Evolutionary conservation across 2,888 invertebrate species (phyloP).

Genomic region (Biston betularia): DNA sequence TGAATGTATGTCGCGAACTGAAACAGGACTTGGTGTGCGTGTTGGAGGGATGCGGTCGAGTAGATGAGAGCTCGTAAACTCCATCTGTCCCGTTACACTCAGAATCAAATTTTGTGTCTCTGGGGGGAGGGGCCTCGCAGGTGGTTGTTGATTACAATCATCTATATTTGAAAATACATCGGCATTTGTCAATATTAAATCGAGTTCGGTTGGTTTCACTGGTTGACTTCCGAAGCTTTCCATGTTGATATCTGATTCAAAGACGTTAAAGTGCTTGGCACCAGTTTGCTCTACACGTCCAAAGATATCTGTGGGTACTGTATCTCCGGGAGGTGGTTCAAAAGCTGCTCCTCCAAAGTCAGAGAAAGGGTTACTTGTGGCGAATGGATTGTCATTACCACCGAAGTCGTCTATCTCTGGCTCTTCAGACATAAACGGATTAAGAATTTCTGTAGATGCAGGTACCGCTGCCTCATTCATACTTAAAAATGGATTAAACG

Average conservation of each 20-base stretch:
- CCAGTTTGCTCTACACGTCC: slow-evolving; percentile 69
- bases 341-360: slow-evolving; percentile 80
- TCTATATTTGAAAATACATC: slow-evolving; percentile 58
- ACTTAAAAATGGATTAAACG: slow-evolving; percentile 92
- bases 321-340: slow-evolving; percentile 72
- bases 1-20: slow-evolving; percentile 92
- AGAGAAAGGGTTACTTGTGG: slow-evolving; percentile 90
- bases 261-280: slow-evolving; percentile 68
- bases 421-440: slow-evolving; percentile 88
- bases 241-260: slow-evolving; percentile 48
- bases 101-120: slow-evolving; percentile 94
- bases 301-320: slow-evolving; percentile 76
- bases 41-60: slow-evolving; percentile 94
- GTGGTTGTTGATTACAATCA: slow-evolving; percentile 59
- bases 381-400: slow-evolving; percentile 90
- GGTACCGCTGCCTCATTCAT: slow-evolving; percentile 88
- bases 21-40: slow-evolving; percentile 94
- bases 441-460: slow-evolving; percentile 83
- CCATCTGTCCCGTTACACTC: slow-evolving; percentile 95
- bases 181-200: slow-evolving; percentile 64
- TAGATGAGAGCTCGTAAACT: slow-evolving; percentile 94
- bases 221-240: slow-evolving; percentile 61
- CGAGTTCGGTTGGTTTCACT: slow-evolving; percentile 74
- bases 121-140: slow-evolving; percentile 88
- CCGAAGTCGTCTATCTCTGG: slow-evolving; percentile 60